Evolutionary conservation across 1,140 invertebrate species (phyloP).

Genomic region (Drosophila eugracilis): DNA sequence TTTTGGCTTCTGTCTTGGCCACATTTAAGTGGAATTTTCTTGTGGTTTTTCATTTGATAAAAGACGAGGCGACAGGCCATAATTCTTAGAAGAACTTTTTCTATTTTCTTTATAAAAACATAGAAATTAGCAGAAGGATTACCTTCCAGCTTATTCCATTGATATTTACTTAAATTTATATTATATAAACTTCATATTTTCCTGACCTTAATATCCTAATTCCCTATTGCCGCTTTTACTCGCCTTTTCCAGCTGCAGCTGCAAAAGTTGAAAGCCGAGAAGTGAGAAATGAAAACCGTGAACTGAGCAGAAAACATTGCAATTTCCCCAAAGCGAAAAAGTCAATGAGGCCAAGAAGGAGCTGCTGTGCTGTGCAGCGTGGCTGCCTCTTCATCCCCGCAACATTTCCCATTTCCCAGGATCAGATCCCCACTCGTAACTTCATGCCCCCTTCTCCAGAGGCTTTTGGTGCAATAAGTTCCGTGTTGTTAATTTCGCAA

Average conservation of each 20-base stretch:
- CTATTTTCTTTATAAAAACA: neutral
- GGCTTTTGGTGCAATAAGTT: conserved; percentile 70
- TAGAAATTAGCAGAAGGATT: neutral
- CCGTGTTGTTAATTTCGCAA: conserved; percentile 82
- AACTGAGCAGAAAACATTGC: conserved; percentile 41
- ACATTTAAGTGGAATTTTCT: conserved; percentile 37
- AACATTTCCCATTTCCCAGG: conserved; percentile 3
- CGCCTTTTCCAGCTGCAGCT: neutral
- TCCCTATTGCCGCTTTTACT: conserved; percentile 1
- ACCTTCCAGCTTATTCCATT: neutral
- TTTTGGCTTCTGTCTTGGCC: conserved; percentile 9
- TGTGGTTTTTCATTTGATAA: conserved; percentile 16
- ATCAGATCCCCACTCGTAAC: neutral
- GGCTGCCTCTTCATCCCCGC: neutral
- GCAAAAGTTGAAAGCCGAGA: neutral
- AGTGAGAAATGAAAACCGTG: conserved; percentile 14
- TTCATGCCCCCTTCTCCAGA: neutral
- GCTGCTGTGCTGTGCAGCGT: no score
- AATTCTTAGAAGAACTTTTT: conserved; percentile 38
- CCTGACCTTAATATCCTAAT: neutral
- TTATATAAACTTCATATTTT: no score
- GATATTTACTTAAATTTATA: no score
- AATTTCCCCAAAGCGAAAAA: conserved; percentile 56
- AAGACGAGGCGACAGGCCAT: conserved; percentile 30
- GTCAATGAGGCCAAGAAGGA: conserved; percentile 59